phyloP scores from a whole-genome alignment of 2,888 invertebrate species.

The Torymus tubicola region DNA sequence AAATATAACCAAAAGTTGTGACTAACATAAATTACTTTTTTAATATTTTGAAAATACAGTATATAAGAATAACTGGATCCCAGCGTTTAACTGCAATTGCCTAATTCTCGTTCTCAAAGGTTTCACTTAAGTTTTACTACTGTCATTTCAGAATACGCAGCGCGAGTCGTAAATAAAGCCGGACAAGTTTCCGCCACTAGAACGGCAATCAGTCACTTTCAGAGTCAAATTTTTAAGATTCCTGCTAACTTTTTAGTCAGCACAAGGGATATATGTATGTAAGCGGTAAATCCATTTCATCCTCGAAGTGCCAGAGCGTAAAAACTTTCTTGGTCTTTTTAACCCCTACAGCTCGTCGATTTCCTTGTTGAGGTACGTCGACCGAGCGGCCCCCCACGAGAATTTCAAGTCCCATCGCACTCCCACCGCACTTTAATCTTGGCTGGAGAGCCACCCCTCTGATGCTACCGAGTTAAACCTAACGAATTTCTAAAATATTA shows the following conservation, averaged over 20 bases:
- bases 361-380: constrained; percentile 50
- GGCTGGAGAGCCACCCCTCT: constrained; percentile 2
- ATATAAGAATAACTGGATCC: too few species aligned
- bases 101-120: too few species aligned
- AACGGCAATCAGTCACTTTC: constrained; percentile 20
- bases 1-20: too few species aligned
- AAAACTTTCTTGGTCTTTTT: constrained; percentile 51
- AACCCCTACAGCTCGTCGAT: constrained; percentile 44
- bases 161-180: constrained; percentile 2
- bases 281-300: constrained; percentile 55
- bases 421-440: constrained; percentile 53
- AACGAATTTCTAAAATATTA: constrained; percentile 40
- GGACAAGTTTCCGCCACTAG: constrained; percentile 19
- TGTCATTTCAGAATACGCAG: too few species aligned
- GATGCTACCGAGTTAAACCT: constrained; percentile 7
- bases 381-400: constrained; percentile 38
- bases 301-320: constrained; percentile 42
- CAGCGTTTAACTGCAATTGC: too few species aligned
- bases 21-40: too few species aligned
- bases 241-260: constrained; percentile 37
- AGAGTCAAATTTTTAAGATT: constrained; percentile 44
- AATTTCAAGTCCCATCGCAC: constrained; percentile 54
- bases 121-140: too few species aligned
- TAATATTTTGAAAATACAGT: too few species aligned
- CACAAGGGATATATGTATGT: constrained; percentile 16